Conservation (phyloP, 2,797 vertebrate species). For the Tapirus indicus region DNA sequence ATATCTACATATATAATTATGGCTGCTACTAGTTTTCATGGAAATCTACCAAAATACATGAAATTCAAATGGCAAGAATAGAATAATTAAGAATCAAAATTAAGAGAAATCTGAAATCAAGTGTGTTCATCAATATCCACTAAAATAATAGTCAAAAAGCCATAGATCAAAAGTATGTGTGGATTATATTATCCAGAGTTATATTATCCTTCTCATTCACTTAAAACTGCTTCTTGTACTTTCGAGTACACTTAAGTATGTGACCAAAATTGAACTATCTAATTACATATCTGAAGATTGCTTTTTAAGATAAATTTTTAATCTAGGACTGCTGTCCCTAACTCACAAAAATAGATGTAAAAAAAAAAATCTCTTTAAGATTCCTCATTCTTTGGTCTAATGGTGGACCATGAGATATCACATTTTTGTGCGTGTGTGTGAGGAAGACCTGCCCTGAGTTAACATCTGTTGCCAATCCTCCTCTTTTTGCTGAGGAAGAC, state of each 20-base stretch:
- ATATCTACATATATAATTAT: neutral
- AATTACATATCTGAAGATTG: neutral
- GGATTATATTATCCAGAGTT: neutral
- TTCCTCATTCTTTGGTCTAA: slow-evolving; percentile 19
- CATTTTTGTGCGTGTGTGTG: too few species aligned
- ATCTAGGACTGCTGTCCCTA: neutral
- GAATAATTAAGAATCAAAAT: slow-evolving; percentile 34
- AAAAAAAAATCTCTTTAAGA: neutral
- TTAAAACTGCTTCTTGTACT: slow-evolving; percentile 33
- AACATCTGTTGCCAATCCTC: too few species aligned
- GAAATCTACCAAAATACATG: slow-evolving; percentile 5
- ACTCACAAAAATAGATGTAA: slow-evolving; percentile 2
- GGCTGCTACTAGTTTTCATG: neutral
- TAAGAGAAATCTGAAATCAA: slow-evolving; percentile 50
- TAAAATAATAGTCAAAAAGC: slow-evolving; percentile 26
- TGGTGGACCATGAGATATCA: neutral
- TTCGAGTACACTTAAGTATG: neutral
- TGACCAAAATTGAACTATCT: neutral
- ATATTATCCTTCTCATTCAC: neutral
- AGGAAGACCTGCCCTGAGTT: too few species aligned
- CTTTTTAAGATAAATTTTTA: slow-evolving; percentile 3
- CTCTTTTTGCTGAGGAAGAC: too few species aligned
- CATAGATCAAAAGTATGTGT: neutral
- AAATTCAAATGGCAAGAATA: slow-evolving; percentile 59
- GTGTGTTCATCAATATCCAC: neutral